These are phyloP conservation scores for Drosophila cardini DNA, from an alignment of 1,140 invertebrate species.

Conservation along the genomic window DNA sequence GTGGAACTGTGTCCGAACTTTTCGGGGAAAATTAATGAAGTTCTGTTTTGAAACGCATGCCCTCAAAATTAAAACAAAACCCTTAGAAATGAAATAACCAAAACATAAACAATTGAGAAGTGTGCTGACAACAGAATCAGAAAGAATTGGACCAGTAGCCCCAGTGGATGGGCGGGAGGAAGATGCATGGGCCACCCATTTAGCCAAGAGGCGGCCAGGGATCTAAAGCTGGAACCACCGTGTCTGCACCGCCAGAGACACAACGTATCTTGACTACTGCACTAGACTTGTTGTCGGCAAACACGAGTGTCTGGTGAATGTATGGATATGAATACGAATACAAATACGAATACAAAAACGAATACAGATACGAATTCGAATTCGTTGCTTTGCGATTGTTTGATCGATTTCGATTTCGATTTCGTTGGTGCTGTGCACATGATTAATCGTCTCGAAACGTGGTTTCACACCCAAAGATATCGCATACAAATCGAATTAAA, in stretches of 20 bases:
- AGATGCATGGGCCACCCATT: slow-evolving; percentile 26
- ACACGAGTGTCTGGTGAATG: slow-evolving; percentile 6
- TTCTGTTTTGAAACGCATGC: slow-evolving; percentile 55
- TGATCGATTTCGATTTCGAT: slow-evolving; percentile 56
- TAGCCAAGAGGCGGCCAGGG: background rate
- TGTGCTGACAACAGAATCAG: slow-evolving; percentile 64
- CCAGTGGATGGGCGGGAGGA: background rate
- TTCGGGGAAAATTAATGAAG: slow-evolving; percentile 72
- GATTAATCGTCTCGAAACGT: slow-evolving; percentile 71
- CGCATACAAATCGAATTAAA: slow-evolving; percentile 81
- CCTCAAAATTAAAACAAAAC: slow-evolving; percentile 48
- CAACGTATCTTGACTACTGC: slow-evolving; percentile 48
- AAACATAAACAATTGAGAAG: slow-evolving; percentile 76
- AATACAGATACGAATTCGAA: slow-evolving; percentile 7
- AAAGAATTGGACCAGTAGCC: slow-evolving; percentile 14
- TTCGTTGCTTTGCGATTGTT: slow-evolving; percentile 54
- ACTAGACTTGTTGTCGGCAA: slow-evolving; percentile 65
- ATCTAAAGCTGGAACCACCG: slow-evolving; percentile 51
- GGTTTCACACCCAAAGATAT: slow-evolving; percentile 77
- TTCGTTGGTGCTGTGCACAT: slow-evolving; percentile 29
- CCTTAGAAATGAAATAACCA: slow-evolving; percentile 52
- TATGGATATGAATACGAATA: background rate
- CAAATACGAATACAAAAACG: background rate
- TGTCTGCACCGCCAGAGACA: slow-evolving; percentile 66
- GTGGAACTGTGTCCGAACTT: slow-evolving; percentile 7